Evolutionary conservation across 2,888 invertebrate species (phyloP).

Genomic region (Thecophora atra): DNA sequence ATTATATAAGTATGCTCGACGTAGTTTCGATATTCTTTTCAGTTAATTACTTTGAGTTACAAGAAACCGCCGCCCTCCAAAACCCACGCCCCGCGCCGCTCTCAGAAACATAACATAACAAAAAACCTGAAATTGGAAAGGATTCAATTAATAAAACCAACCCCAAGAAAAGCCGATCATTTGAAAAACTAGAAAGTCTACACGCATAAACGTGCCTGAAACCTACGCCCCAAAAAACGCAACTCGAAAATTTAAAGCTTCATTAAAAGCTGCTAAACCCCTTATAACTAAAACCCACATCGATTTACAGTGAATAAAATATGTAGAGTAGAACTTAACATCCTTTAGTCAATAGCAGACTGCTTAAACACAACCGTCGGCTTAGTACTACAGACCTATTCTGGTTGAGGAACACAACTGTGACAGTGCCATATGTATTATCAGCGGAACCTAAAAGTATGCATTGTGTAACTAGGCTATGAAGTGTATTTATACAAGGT

Average conservation of each 20-base stretch:
- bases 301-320: too few species aligned
- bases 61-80: neutral
- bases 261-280: neutral
- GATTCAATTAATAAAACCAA: neutral
- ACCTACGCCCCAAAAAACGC: conserved; percentile 7
- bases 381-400: too few species aligned
- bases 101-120: too few species aligned
- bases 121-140: neutral
- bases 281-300: neutral
- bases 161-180: neutral
- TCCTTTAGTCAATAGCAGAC: too few species aligned
- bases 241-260: neutral
- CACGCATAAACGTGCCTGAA: neutral
- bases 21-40: conserved; percentile 59
- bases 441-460: too few species aligned
- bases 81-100: neutral
- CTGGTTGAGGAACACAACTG: too few species aligned
- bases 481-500: too few species aligned
- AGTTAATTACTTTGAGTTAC: conserved; percentile 43
- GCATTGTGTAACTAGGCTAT: too few species aligned
- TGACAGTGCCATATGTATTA: too few species aligned
- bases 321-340: too few species aligned
- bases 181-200: neutral
- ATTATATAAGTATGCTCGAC: conserved; percentile 67
- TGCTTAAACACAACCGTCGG: too few species aligned